Conservation (phyloP, 2,113 vertebrate genomes). For the Siniperca knerii region DNA sequence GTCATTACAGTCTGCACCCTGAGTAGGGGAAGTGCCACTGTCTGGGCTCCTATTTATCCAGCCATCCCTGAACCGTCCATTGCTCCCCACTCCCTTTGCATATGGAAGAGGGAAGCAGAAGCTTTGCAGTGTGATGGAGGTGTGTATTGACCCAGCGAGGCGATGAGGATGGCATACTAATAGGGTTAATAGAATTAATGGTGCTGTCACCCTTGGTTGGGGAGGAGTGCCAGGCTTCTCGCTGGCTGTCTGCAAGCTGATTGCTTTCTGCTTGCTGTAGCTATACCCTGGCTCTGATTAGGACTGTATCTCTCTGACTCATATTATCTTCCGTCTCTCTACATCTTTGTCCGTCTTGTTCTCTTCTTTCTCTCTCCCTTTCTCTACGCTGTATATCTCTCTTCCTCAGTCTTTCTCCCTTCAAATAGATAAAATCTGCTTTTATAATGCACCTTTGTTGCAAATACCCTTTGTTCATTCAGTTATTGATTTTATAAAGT, state of each 20-base stretch:
- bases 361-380: background rate
- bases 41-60: conserved; percentile 47
- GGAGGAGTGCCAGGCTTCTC: conserved; percentile 52
- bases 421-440: conserved; percentile 47
- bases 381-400: background rate
- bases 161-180: conserved; percentile 79
- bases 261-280: conserved; percentile 41
- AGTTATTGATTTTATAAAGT: conserved; percentile 74
- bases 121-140: conserved; percentile 73
- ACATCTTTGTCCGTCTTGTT: background rate
- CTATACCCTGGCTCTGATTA: conserved; percentile 13
- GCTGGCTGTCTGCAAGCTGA: conserved; percentile 42
- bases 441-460: conserved; percentile 47
- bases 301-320: background rate
- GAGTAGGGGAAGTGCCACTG: conserved; percentile 29
- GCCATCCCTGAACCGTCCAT: conserved; percentile 40
- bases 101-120: conserved; percentile 45
- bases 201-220: conserved; percentile 70
- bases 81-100: conserved; percentile 35
- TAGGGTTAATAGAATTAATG: conserved; percentile 81
- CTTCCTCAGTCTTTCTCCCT: background rate
- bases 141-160: conserved; percentile 72
- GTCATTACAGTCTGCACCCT: conserved; percentile 10
- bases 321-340: background rate
- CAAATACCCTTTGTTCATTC: conserved; percentile 64